Percentiles rank a stretch among this genome's conserved stretches.
phyloP scores from a whole-genome alignment of 2,797 vertebrate species.

The Podarcis lilfordi region DNA sequence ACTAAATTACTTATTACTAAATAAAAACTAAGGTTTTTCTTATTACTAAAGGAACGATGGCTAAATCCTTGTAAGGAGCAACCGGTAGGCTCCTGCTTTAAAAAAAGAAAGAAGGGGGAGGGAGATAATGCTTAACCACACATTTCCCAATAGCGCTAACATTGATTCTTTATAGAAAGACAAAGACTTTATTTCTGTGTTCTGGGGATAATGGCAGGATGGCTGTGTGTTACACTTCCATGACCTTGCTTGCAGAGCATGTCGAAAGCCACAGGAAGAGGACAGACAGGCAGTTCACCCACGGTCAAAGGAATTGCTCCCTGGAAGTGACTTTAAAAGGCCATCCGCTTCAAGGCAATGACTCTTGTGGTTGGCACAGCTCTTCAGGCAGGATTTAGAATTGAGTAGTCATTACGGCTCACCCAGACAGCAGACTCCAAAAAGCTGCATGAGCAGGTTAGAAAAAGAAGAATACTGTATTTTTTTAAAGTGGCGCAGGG shows the following conservation, averaged over 20 bases:
- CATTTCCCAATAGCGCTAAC: background rate
- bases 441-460: background rate
- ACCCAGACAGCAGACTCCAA: background rate
- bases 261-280: conserved; percentile 14
- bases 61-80: background rate
- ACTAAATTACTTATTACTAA: background rate
- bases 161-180: background rate
- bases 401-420: background rate
- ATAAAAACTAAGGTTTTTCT: background rate
- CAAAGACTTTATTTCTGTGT: background rate
- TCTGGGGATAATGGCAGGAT: background rate
- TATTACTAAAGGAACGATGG: background rate
- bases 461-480: background rate
- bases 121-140: background rate
- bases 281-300: background rate
- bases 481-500: background rate
- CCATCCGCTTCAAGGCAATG: background rate
- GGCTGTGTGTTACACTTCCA: background rate
- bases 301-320: background rate
- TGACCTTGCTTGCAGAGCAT: background rate
- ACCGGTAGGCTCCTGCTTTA: background rate
- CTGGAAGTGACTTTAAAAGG: conserved; percentile 4
- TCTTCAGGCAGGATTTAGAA: conserved; percentile 1
- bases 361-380: background rate
- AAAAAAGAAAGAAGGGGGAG: background rate